Conservation (phyloP, 2,113 vertebrate genomes). For the Odocoileus hemionus region DNA sequence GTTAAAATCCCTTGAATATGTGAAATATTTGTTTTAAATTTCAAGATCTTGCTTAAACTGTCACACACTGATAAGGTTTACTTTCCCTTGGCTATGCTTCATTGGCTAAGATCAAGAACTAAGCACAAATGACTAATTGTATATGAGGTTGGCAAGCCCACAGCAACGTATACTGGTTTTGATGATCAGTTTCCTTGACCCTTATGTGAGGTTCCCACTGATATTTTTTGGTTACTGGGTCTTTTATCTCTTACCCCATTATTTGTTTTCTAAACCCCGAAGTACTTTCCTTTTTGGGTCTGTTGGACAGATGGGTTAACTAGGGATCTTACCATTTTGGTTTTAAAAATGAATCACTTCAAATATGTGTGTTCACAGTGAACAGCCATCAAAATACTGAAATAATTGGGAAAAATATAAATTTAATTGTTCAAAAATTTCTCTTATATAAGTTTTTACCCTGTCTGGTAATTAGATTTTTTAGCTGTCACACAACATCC, state of each 20-base stretch:
- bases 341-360: neutral
- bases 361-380: neutral
- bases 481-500: neutral
- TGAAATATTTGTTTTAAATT: conserved; percentile 15
- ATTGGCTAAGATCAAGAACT: conserved; percentile 14
- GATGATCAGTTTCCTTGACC: neutral
- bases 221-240: neutral
- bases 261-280: neutral
- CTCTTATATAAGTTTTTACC: neutral
- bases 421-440: neutral
- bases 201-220: neutral
- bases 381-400: neutral
- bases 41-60: neutral
- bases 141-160: neutral
- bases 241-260: neutral
- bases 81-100: conserved; percentile 6
- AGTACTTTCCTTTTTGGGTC: neutral
- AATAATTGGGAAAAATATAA: neutral
- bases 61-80: neutral
- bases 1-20: neutral
- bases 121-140: neutral
- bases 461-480: neutral
- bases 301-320: neutral
- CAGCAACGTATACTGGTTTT: neutral
- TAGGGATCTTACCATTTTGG: neutral